Base-by-base conservation (phyloP, 1,140 invertebrate species). In the Lithobius niger region DNA sequence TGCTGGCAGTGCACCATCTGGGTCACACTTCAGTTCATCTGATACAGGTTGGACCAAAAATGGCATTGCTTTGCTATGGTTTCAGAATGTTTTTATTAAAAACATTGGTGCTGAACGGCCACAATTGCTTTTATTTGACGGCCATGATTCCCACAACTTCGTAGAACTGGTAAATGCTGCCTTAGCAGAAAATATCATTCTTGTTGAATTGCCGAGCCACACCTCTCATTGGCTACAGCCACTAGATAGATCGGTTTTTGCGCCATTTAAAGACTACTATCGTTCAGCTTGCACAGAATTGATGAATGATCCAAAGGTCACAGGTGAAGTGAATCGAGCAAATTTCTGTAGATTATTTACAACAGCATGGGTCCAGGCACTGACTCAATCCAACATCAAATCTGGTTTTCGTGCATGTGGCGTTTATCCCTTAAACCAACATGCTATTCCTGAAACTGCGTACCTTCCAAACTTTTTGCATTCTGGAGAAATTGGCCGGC, bases 141-240 rank as follows among this genome's bases (percentile, higher is more conserved):
- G 55, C 25, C 55, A 56, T 47, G 28, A 56, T 31, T 27, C 21
- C 19, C 55, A 56, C 26, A 56, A 56, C 22, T 55, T 56, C 31
- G 55, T 56, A 4, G 55, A 56, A 36, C 42, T 56, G 3, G 55
- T 56, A 21, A 51, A 56, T 25, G 13, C 18, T 10, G 52, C 52
- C 22, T 55, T 50, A 16, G 55, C 55, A 56, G 48, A 56, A 16
- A 27, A 24, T 13, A 56, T 55, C n/a, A 15, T 51, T 6, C 43
- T 55, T 16, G 42, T 55, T 16, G 53, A 55, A 26, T 26, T 56
- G 26, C 56, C 56, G 22, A n/a, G 26, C 16, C 56, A 57, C 36
- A 55, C 56, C 42, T 13, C 4, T 10, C 26, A 57, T 42, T 55
- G 31, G 51, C 36, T 57, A n/a, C 56, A 57, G 26, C 56, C 56